Percentiles rank a stretch among this genome's conserved stretches.
These are phyloP conservation scores for Spinus olivaceus DNA, from an alignment of 2,797 vertebrate species.

Conservation along the genomic window DNA sequence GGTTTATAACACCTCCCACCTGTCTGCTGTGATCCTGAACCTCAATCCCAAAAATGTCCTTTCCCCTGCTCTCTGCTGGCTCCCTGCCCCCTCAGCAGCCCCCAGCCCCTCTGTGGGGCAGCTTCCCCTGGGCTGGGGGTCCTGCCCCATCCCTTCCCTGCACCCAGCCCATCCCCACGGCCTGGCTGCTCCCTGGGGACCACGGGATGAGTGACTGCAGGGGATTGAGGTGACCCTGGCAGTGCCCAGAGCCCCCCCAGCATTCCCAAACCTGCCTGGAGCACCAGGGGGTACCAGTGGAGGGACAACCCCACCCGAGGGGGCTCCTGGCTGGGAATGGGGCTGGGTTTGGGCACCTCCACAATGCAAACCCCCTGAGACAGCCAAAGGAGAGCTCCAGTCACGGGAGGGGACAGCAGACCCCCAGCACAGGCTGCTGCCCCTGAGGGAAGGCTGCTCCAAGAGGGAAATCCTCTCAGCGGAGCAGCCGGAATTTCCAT, in stretches of 20 bases:
- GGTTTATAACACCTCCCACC: rapidly evolving
- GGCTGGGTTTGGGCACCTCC: background rate
- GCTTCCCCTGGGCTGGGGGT: background rate
- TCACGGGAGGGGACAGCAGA: rapidly evolving
- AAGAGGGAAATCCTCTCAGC: background rate
- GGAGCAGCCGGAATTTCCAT: background rate
- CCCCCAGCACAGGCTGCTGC: background rate
- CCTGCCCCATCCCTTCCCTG: background rate
- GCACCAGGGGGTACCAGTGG: rapidly evolving
- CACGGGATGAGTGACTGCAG: background rate
- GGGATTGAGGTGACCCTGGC: background rate
- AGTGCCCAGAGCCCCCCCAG: background rate
- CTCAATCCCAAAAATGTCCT: background rate
- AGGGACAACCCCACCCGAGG: background rate
- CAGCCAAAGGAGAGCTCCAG: background rate
- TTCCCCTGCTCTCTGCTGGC: background rate
- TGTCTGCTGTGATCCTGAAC: background rate
- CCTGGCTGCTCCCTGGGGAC: background rate
- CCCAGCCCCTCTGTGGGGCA: rapidly evolving
- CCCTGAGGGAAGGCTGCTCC: background rate
- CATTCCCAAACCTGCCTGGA: background rate
- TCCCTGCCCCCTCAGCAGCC: background rate
- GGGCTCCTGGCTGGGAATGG: background rate
- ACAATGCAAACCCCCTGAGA: rapidly evolving
- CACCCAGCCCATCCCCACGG: rapidly evolving